Base-by-base conservation (phyloP, 2,113 vertebrate species). In the Thunnus maccoyii region DNA sequence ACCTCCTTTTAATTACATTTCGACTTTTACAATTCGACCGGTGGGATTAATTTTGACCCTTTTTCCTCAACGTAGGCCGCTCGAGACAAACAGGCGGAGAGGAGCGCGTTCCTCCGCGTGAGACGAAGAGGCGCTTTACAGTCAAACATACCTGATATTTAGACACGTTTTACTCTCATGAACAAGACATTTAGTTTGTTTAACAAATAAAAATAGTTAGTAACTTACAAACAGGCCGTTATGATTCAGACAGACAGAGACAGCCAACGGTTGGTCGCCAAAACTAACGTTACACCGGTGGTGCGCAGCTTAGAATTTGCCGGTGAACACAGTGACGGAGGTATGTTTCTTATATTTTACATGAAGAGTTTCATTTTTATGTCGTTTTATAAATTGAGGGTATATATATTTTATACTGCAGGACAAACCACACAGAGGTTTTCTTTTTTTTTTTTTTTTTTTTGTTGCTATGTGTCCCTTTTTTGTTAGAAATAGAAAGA, bases 1-100 rank as follows among this genome's bases (percentile, higher is more conserved):
- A n/a, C 6, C 1, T 20, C 0, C 8, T 57, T 66, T 60, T 30
- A n/a, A 46, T 50, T 22, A 1, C 17, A 5, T n/a, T 13, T 20
- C 1, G 16, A 6, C 7, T 62, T 62, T 62, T 17, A 41, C n/a
- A 20, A 22, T 48, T 72, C 25, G 32, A 65, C 22, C 57, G 52
- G 58, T 3, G 0, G 2, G 0, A 52, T 72, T 58, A 27, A 76
- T 32, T 80, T 84, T 84, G 72, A 72, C 75, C 78, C 66, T 72
- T 62, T 22, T 54, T 50, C 30, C 65, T 57, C 9, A 11, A 54
- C 25, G 73, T 76, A 82, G 80, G 70, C 79, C 82, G 72, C 75
- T 15, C 18, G 2, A 13, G n/a, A 63, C 22, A n/a, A 30, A 56
- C 25, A 15, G 8, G n/a, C 30, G 11, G 48, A 22, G 46, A 27